phyloP scores from a whole-genome alignment of 2,888 invertebrate species.

The Chorisops tibialis region DNA sequence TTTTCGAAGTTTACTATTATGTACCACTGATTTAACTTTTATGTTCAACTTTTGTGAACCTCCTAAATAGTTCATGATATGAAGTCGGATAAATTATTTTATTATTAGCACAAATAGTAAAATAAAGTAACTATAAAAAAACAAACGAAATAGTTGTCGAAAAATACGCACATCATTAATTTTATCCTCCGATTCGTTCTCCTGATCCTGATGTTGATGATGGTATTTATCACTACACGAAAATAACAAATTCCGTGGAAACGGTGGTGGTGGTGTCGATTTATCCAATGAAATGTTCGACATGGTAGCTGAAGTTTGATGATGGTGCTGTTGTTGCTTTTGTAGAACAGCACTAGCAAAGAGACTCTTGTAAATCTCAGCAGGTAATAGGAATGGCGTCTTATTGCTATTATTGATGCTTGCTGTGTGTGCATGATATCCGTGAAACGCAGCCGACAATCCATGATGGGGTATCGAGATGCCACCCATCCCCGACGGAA shows the following conservation, averaged over 20 bases:
- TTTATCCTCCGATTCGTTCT: slow-evolving; percentile 24
- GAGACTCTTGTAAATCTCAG: slow-evolving; percentile 75
- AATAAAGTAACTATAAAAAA: no score
- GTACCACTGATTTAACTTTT: no score
- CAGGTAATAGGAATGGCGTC: slow-evolving; percentile 63
- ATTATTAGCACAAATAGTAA: no score
- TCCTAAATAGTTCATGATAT: no score
- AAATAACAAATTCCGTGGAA: slow-evolving; percentile 58
- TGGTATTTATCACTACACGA: slow-evolving; percentile 41
- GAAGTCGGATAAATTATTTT: no score
- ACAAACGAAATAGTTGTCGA: no score
- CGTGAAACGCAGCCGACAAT: slow-evolving; percentile 35
- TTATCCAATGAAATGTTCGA: neutral
- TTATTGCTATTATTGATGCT: slow-evolving; percentile 33
- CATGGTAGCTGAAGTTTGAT: slow-evolving; percentile 17
- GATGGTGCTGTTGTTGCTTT: slow-evolving; percentile 48
- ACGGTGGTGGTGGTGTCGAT: slow-evolving; percentile 35
- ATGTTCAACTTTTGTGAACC: no score
- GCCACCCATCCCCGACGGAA: slow-evolving; percentile 33
- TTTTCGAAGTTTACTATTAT: no score
- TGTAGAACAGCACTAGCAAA: slow-evolving; percentile 66
- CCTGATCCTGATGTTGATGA: slow-evolving; percentile 29
- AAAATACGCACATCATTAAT: slow-evolving; percentile 41
- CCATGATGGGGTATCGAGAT: slow-evolving; percentile 35
- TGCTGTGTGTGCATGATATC: slow-evolving; percentile 36